Evolutionary conservation across 1,140 invertebrate species (phyloP).

Genomic region (Chionoecetes opilio): DNA sequence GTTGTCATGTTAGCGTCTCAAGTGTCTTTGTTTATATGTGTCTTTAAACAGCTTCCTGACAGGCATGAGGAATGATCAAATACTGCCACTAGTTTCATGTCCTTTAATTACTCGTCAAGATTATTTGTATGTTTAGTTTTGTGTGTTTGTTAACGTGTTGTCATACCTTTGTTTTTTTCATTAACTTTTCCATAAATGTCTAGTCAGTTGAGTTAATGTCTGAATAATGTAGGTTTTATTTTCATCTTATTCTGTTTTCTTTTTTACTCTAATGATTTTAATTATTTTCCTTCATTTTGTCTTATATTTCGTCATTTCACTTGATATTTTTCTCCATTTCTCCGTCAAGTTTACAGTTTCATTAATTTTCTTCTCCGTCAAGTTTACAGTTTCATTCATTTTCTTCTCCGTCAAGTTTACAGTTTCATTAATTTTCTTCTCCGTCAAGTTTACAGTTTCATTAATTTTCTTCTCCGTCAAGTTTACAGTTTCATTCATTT

Average conservation of each 20-base stretch:
- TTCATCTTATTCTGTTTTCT: too few species aligned
- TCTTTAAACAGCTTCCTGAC: background rate
- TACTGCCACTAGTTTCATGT: background rate
- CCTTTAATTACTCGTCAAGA: background rate
- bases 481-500: background rate
- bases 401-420: background rate
- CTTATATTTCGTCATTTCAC: too few species aligned
- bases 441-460: background rate
- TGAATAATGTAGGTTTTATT: background rate
- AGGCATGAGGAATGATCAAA: conserved; percentile 4
- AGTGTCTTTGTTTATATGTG: background rate
- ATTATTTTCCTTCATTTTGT: too few species aligned
- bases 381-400: background rate
- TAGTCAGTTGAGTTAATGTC: background rate
- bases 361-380: background rate
- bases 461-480: background rate
- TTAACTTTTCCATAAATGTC: background rate
- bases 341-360: background rate
- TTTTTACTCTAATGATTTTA: too few species aligned
- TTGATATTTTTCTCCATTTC: too few species aligned
- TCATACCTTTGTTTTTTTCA: background rate
- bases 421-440: background rate
- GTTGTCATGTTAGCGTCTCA: background rate
- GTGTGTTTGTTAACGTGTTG: background rate
- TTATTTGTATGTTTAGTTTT: background rate